Evolutionary conservation across 2,888 invertebrate species (phyloP), one percentile per base, ranked within the genome.

Genomic region (Desoria tigrina): DNA sequence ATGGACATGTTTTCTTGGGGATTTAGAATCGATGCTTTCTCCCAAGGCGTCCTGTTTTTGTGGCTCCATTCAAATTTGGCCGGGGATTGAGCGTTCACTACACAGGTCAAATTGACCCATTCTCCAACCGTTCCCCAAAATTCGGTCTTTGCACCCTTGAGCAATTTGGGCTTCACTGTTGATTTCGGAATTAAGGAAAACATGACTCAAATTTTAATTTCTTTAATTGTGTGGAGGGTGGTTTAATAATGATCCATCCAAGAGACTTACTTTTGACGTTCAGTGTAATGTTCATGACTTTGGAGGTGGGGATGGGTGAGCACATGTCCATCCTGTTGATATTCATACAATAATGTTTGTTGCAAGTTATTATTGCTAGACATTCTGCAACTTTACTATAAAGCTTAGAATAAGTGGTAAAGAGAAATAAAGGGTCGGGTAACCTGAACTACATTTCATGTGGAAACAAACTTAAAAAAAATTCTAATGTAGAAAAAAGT

Each of bases 81-180:
- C 18, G 81, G 80, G 0, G 85, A 85, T 76, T 83, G 84, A 4
- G 84, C 84, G 68, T 82, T 81, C 60, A 83, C 85, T 76, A 82
- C 80, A 79, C 87, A 87, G 16, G 84, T 84, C 65, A 87, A 80
- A 77, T 85, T 84, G 1, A 83, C 84, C 32, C 79, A 80, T 21
- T 86, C 86, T 45, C 82, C 83, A 55, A 84, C 42, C 23, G 74
- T 74, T 2, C 76, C 76, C 71, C 71, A 76, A 39, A 72, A 68
- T 56, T 74, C 73, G 21, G 60, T 55, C 42, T 57, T 66, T 26
- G 68, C 45, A n/a, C 61, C 63, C 24, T 66, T 71, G 2, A 61
- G 37, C 65, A 72, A 64, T 59, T 67, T 69, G 26, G 76, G 76
- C 63, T 72, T 74, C 70, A 73, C 76, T 76, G 27, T n/a, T n/a